These are phyloP conservation scores for Hippocampus barbouri DNA, from an alignment of 2,113 vertebrate genomes.

Conservation along the genomic window DNA sequence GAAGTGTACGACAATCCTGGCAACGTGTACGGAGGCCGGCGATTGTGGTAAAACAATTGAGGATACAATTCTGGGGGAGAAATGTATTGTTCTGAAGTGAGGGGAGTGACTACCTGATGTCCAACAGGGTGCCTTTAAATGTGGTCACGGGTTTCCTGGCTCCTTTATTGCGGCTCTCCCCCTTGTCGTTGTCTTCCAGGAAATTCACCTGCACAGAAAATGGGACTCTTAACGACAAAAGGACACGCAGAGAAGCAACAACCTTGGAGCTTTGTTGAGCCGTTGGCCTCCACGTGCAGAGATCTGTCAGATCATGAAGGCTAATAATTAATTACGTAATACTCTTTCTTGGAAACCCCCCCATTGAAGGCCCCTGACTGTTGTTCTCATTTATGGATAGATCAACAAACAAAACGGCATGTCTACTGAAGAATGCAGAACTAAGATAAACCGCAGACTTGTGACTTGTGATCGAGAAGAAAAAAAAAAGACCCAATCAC, in stretches of 20 bases:
- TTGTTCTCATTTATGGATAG: background rate
- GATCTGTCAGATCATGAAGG: conserved; percentile 25
- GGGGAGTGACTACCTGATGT: conserved; percentile 81
- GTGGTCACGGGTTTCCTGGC: conserved; percentile 83
- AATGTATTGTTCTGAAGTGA: background rate
- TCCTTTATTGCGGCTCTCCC: conserved; percentile 78
- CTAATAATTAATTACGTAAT: background rate
- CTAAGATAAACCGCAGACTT: conserved; percentile 10
- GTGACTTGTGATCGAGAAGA: conserved; percentile 14
- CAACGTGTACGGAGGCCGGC: no score
- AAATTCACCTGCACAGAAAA: conserved; percentile 78
- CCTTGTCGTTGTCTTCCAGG: conserved; percentile 80
- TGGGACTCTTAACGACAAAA: conserved; percentile 43
- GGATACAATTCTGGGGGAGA: background rate
- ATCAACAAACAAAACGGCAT: conserved; percentile 6
- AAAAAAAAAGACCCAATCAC: background rate
- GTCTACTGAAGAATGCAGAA: conserved; percentile 18
- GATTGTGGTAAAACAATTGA: background rate
- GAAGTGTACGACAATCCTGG: no score
- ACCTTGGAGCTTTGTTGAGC: conserved; percentile 12
- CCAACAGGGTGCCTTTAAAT: conserved; percentile 88
- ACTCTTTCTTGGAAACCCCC: background rate
- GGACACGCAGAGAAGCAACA: background rate
- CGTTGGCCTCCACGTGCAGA: conserved; percentile 16
- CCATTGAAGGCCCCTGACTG: conserved; percentile 4